These are phyloP conservation scores for Tamandua tetradactyla DNA, from an alignment of 2,797 vertebrate genomes.

Conservation along the genomic window DNA sequence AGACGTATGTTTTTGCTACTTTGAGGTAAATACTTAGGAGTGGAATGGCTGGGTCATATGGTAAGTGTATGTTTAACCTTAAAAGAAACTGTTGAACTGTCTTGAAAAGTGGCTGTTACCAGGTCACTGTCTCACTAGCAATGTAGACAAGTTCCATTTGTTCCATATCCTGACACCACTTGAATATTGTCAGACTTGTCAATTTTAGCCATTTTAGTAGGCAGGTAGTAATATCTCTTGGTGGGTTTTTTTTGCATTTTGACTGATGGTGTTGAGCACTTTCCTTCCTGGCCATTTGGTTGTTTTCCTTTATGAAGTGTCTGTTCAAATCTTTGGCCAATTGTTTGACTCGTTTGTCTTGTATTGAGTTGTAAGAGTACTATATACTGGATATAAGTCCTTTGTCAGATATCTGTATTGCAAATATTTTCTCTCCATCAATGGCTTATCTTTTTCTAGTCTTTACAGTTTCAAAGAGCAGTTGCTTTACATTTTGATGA, in stretches of 20 bases:
- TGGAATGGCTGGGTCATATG: not conserved
- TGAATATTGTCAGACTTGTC: constrained; percentile 20
- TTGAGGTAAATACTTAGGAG: constrained; percentile 31
- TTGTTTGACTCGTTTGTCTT: not conserved
- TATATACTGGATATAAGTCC: not conserved
- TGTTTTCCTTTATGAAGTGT: constrained; percentile 1
- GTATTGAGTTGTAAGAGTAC: constrained; percentile 12
- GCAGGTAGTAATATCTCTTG: not conserved
- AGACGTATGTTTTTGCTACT: constrained; percentile 10
- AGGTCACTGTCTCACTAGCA: constrained; percentile 21
- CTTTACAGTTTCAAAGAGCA: not conserved
- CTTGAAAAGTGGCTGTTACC: not conserved
- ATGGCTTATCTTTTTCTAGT: constrained; percentile 6
- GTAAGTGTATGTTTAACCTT: not conserved
- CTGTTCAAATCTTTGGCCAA: not conserved
- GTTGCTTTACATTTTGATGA: constrained; percentile 11
- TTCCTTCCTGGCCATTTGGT: not conserved
- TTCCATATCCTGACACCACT: not conserved
- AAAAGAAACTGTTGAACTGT: constrained; percentile 17
- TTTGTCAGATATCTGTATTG: not conserved
- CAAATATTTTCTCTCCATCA: not conserved
- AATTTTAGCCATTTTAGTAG: not conserved
- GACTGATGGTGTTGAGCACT: not conserved
- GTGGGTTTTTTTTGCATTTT: constrained; percentile 33
- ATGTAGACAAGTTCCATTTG: not conserved